Evolutionary conservation across 2,797 vertebrate species (phyloP), one percentile per base, ranked within the genome.

Genomic region (Phoebastria nigripes): DNA sequence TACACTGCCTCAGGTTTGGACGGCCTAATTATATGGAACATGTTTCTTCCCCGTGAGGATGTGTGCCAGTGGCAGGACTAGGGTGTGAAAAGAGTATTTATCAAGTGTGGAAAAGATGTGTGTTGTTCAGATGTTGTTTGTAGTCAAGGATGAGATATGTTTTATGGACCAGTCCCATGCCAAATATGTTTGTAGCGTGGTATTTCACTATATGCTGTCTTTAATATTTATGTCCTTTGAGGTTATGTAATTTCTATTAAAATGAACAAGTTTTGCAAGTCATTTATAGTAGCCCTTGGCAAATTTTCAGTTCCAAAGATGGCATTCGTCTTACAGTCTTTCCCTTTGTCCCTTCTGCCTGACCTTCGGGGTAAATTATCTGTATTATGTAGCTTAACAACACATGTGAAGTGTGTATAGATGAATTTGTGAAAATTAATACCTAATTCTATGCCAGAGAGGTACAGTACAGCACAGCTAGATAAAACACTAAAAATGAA

Each of bases 171-270:
- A 52, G 1, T 39, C 46, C 78, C 6, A 51, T 65, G 65, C 87
- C 78, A 87, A 37, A 14, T 62, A 29, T 17, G 41, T 79, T 85
- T 71, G 41, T 35, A 25, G 49, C 8, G 0, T 16, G 19, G 59
- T n/a, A 59, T 35, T 46, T 96, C 11, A 4, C 78, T 82, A 9
- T 25, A 22, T 70, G 46, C 39, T 78, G 54, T 22, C 9, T 65
- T 69, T 56, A 73, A 31, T 63, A 3, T 71, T 82, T 54, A 39
- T 42, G 37, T 86, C 46, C 41, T 94, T 54, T 28, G 81, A 77
- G 73, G 71, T 96, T 96, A 67, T 54, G 63, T 96, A 87, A 92
- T 94, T 93, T 78, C 72, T 93, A 29, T 51, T 79, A 70, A 90
- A 95, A 82, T 29, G n/a, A 81, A 24, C 81, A 83, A 93, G 72